Evolutionary conservation across 2,113 vertebrate genomes (phyloP).

Genomic region (Anseranas semipalmata): DNA sequence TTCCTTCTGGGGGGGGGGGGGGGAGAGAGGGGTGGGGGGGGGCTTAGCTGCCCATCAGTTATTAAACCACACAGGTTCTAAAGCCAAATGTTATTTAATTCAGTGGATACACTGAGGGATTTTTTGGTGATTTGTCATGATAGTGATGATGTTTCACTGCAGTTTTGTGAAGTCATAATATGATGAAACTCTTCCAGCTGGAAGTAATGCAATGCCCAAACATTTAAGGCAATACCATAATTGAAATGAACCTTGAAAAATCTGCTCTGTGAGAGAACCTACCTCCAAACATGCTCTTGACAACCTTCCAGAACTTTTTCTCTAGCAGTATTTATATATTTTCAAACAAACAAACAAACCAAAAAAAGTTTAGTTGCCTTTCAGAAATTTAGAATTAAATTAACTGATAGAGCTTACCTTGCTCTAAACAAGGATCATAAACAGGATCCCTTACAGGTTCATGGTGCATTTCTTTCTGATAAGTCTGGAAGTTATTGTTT

Average conservation of each 20-base stretch:
- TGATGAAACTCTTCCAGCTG: background rate
- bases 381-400: background rate
- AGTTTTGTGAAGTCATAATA: slow-evolving; percentile 11
- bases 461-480: background rate
- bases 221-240: background rate
- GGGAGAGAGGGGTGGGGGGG: background rate
- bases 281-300: background rate
- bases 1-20: background rate
- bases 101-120: background rate
- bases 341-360: background rate
- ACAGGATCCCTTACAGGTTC: background rate
- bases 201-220: background rate
- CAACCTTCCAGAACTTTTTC: background rate
- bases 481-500: background rate
- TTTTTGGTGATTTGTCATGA: background rate
- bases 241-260: background rate
- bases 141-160: background rate
- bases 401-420: background rate
- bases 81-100: background rate
- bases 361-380: background rate
- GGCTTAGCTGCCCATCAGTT: background rate
- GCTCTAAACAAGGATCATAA: background rate
- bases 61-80: background rate
- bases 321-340: background rate
- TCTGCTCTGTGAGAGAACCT: background rate